Conservation (phyloP, 35 echinoderm and acorn worm genomes). For the Anneissia japonica region DNA sequence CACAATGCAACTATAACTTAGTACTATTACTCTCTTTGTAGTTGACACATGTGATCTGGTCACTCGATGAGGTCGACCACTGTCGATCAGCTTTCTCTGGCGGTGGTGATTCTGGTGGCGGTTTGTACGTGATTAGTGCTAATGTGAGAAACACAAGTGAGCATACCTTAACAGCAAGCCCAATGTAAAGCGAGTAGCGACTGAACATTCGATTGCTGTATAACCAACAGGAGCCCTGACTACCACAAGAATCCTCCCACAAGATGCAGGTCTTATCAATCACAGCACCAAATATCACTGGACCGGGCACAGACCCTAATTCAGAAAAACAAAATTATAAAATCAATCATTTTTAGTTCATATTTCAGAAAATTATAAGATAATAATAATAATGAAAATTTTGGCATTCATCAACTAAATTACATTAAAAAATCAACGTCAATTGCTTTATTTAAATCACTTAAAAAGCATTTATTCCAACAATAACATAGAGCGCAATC, state of each 20-base stretch:
- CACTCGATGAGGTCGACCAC: background rate
- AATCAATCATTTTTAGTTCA: too few relatives aligned
- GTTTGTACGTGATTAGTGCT: conserved; percentile 2
- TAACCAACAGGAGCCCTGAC: conserved; percentile 48
- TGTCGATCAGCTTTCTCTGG: background rate
- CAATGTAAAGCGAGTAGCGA: background rate
- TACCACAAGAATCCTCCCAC: conserved; percentile 59
- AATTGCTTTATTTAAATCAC: too few relatives aligned
- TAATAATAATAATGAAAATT: too few relatives aligned
- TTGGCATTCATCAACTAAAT: too few relatives aligned
- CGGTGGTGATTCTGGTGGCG: background rate
- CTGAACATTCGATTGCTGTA: conserved; percentile 57
- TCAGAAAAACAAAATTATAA: background rate
- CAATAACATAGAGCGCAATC: too few relatives aligned
- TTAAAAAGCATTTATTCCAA: too few relatives aligned
- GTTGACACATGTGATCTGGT: background rate
- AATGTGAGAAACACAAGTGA: background rate
- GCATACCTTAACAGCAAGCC: background rate
- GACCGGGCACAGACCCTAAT: conserved; percentile 60
- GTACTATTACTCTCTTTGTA: background rate
- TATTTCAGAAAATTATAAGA: too few relatives aligned
- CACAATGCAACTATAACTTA: background rate
- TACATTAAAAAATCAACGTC: background rate
- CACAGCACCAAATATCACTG: conserved; percentile 56
- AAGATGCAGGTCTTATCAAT: conserved; percentile 73